Percentiles rank a stretch among this genome's conserved stretches.
Evolutionary conservation across 2,113 vertebrate species (phyloP).

Genomic region (Pampusana beccarii): DNA sequence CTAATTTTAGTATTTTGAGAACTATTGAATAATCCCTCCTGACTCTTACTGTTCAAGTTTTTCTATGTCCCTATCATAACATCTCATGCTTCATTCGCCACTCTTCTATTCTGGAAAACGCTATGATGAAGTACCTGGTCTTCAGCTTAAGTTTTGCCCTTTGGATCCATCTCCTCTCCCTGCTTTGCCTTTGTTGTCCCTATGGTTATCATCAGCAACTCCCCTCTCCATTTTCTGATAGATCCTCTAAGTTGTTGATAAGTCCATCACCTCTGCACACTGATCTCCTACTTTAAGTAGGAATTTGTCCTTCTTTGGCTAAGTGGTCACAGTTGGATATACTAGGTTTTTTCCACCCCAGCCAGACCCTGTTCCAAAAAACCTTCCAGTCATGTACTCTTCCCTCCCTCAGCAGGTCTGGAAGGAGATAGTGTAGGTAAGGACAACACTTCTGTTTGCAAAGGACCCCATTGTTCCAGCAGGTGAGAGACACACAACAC

Average conservation of each 20-base stretch:
- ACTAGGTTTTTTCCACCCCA: not conserved
- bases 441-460: not conserved
- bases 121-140: not conserved
- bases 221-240: not conserved
- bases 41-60: not conserved
- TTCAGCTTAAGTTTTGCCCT: not conserved
- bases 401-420: not conserved
- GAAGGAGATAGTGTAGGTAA: not conserved
- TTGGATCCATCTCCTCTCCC: not conserved
- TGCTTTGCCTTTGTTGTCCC: not conserved
- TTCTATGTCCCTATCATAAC: not conserved
- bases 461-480: slow-evolving; percentile 2
- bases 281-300: not conserved
- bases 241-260: not conserved
- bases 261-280: not conserved
- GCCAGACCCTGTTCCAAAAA: not conserved
- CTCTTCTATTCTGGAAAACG: not conserved
- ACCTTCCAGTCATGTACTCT: not conserved
- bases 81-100: not conserved
- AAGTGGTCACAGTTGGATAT: not conserved
- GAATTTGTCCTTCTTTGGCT: not conserved
- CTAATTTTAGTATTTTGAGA: not conserved
- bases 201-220: not conserved
- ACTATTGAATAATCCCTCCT: not conserved
- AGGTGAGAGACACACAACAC: not conserved